phyloP scores from a whole-genome alignment of 1,140 invertebrate species.

The Pseudomyrmex pallidus region DNA sequence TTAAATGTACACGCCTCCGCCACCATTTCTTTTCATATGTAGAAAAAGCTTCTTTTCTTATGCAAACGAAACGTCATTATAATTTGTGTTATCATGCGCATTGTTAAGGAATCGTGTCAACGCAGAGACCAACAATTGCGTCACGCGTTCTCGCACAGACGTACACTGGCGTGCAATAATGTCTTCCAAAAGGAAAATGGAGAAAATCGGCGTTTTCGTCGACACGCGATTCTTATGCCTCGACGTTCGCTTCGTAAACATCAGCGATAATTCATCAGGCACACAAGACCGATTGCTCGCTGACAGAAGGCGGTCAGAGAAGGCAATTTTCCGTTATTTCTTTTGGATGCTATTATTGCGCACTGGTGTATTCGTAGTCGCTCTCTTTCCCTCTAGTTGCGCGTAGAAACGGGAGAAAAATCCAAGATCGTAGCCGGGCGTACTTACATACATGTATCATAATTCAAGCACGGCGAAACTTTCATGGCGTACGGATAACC shows the following conservation, averaged over 20 bases:
- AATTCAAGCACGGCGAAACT: slow-evolving; percentile 63
- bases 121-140: background rate
- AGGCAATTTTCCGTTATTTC: too few relatives aligned
- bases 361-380: background rate
- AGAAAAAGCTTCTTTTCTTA: background rate
- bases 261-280: too few relatives aligned
- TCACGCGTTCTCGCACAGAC: background rate
- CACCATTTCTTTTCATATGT: background rate
- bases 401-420: slow-evolving; percentile 5
- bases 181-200: too few relatives aligned
- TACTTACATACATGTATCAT: slow-evolving; percentile 40
- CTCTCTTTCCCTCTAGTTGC: background rate
- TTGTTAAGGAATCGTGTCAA: background rate
- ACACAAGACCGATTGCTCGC: too few relatives aligned
- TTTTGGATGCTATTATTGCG: background rate
- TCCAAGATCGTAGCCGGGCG: slow-evolving; percentile 8
- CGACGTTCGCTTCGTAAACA: too few relatives aligned
- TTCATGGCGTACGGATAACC: slow-evolving; percentile 33
- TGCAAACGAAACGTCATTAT: background rate
- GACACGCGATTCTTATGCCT: too few relatives aligned
- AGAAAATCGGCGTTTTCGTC: too few relatives aligned
- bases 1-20: background rate
- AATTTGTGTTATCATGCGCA: background rate
- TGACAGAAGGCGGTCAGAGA: too few relatives aligned
- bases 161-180: too few relatives aligned